These are phyloP conservation scores for Lerista edwardsae DNA, from an alignment of 2,797 vertebrate genomes.

Conservation along the genomic window DNA sequence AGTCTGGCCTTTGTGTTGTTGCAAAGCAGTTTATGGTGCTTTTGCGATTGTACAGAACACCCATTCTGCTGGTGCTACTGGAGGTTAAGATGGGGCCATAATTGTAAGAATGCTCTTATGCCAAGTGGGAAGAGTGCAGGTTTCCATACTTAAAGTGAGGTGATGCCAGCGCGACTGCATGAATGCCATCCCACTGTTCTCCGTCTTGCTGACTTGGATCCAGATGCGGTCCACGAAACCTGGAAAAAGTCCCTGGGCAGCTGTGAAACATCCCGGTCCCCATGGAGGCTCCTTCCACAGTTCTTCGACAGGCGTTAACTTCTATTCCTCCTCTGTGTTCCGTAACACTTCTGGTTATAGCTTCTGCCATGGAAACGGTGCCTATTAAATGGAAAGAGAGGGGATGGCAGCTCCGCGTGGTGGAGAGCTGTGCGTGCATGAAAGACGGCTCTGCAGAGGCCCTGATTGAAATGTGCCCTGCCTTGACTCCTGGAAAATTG, in stretches of 20 bases:
- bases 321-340: not conserved
- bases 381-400: constrained; percentile 53
- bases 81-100: no score
- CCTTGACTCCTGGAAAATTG: constrained; percentile 61
- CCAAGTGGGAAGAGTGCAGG: not conserved
- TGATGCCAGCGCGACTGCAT: not conserved
- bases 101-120: no score
- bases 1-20: no score
- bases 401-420: constrained; percentile 49
- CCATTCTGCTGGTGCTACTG: no score
- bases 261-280: no score
- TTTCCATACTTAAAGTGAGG: not conserved
- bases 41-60: no score
- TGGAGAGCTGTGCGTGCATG: constrained; percentile 54
- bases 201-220: not conserved
- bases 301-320: not conserved
- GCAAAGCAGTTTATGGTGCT: no score
- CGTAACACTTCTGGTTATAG: not conserved
- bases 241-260: not conserved
- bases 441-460: constrained; percentile 63
- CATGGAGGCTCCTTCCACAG: not conserved
- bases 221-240: not conserved
- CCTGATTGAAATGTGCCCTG: constrained; percentile 55
- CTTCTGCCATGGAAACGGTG: constrained; percentile 60
- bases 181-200: not conserved